These are phyloP conservation scores for Hyposoter dolosus DNA, from an alignment of 2,888 invertebrate genomes.

Conservation along the genomic window DNA sequence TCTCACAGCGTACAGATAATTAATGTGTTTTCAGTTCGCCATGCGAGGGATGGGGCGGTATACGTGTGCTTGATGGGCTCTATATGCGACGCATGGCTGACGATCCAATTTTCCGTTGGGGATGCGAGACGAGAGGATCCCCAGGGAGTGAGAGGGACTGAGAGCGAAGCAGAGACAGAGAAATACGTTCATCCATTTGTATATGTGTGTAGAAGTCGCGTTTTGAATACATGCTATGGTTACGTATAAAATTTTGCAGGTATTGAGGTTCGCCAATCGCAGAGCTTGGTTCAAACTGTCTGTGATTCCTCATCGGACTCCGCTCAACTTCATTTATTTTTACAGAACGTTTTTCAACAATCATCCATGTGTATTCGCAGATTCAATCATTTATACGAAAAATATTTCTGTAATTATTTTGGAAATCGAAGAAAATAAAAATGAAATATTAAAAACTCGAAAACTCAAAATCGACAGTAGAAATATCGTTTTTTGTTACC, in stretches of 20 bases:
- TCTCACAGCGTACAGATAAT: slow-evolving; percentile 78
- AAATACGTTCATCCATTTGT: slow-evolving; percentile 49
- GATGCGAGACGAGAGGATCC: slow-evolving; percentile 61
- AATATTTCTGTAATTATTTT: not conserved
- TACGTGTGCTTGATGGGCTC: slow-evolving; percentile 24
- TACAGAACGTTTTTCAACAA: slow-evolving; percentile 44
- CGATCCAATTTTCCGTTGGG: slow-evolving; percentile 71
- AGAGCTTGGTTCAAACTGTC: slow-evolving; percentile 76
- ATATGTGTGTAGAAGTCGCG: slow-evolving; percentile 21
- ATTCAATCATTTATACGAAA: not conserved
- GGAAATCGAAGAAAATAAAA: not conserved
- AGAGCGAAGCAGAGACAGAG: slow-evolving; percentile 60
- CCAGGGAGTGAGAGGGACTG: slow-evolving; percentile 36
- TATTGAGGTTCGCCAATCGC: slow-evolving; percentile 40
- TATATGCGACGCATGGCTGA: slow-evolving; percentile 61
- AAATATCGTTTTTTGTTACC: not conserved
- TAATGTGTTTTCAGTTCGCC: slow-evolving; percentile 78
- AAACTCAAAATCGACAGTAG: not conserved
- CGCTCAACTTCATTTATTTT: slow-evolving; percentile 72
- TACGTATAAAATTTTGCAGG: slow-evolving; percentile 28
- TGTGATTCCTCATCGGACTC: slow-evolving; percentile 71
- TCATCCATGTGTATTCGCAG: not conserved
- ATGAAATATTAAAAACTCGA: not conserved
- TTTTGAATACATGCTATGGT: slow-evolving; percentile 42
- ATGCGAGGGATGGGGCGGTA: slow-evolving; percentile 51